Base-by-base conservation (phyloP, 2,888 invertebrate species). In the Hydraecia micacea region DNA sequence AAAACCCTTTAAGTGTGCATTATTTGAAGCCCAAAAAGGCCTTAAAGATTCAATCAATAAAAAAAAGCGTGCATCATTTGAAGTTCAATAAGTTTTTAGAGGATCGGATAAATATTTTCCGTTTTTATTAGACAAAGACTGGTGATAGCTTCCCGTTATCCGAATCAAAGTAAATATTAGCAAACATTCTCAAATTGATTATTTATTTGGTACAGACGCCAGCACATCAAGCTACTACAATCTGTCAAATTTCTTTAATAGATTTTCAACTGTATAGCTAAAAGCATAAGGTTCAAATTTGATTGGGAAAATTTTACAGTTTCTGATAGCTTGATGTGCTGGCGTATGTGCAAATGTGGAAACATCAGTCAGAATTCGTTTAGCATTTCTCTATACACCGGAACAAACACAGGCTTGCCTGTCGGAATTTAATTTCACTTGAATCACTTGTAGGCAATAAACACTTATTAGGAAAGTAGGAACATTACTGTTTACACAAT, bases 341-440 rank as follows among this genome's bases (percentile, higher is more conserved):
- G 36, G 6, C 36, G 36, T 36, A 4, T 4, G 36, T 39, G 66
- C 32, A 66, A 52, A 68, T 60, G 63, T 71, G 36, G 8, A 70
- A 70, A 32, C 5, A 55, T 32, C 55, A 83, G 80, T 83, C 77
- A 65, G 13, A 77, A 68, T 65, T n/a, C 67, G 32, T 63, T 76
- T 71, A 83, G 52, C 71, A 68, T 21, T 73, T 25, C 21, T 71
- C 60, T 66, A 32, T 36, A 13, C 46, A 32, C 84, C 80, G 83
- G 83, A 83, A 83, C 84, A 83, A 83, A 83, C 73, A 83, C 1
- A 9, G 1, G 11, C 25, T 21, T 25, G 63, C 63, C 0, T 68
- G 79, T 55, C 36, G 55, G 42, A 62, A 68, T 52, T 80, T 68
- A 80, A 80, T 80, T 83, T 83, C 83, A 25, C 80, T 80, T 77